Evolutionary conservation across 2,797 vertebrate species (phyloP), one percentile per base, ranked within the genome.

Genomic region (Anabacerthia variegaticeps): DNA sequence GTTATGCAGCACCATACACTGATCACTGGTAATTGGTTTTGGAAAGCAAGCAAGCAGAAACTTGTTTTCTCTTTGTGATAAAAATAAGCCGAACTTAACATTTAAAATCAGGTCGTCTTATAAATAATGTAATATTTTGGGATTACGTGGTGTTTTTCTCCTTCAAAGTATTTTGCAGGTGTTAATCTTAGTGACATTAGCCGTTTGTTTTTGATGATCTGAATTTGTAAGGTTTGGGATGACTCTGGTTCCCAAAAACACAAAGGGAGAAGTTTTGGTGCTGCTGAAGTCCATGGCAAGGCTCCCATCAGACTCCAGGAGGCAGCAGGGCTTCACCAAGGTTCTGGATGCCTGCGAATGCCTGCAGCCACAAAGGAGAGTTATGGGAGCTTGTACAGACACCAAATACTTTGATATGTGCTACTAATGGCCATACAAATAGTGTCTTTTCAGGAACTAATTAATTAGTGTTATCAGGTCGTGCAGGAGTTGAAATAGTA

Each of bases 51-150:
- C 73, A 6, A 93, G 91, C 79, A 76, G 82, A 79, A 96, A 56
- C 89, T 95, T 95, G 95, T 96, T 96, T 96, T 92, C 85, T 88
- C 92, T 95, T 96, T 96, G 96, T 95, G 96, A 96, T 95, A 96
- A 96, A 97, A 96, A 96, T 95, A 96, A 96, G 93, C 82, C 1
- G 0, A 96, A 93, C 34, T 80, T 97, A 93, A 94, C 88, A 84
- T 92, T 93, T 96, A 82, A 93, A 97, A 97, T 96, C 91, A 97
- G 95, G 94, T 96, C 82, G 7, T 88, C 68, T 88, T 83, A 95
- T 97, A 94, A 96, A 97, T 96, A 97, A 96, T 96, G 94, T 93
- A 96, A 27, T 88, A 75, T 89, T 93, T 77, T 3, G 54, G 54
- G 87, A 92, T 96, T 95, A 78, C 18, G 2, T n/a, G n/a, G 72